Evolutionary conservation across 1,140 invertebrate species (phyloP), one percentile per base, ranked within the genome.

Genomic region (Lycorma delicatula): DNA sequence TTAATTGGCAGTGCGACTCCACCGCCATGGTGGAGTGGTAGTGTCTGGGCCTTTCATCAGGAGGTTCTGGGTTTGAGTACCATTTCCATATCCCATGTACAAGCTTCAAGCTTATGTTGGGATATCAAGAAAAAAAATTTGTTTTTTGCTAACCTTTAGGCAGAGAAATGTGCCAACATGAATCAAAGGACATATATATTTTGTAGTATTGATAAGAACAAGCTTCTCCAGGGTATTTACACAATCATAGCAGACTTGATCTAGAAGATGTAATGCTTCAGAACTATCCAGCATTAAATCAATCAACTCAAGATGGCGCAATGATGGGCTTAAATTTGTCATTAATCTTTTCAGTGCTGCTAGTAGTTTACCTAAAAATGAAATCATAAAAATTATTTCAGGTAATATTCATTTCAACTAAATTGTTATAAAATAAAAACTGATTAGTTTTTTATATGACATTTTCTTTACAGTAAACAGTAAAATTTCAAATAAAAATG

Each of bases 111-210:
- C n/a, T n/a, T n/a, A n/a, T n/a, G n/a, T n/a, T n/a, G n/a, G n/a
- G n/a, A n/a, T n/a, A n/a, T n/a, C n/a, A n/a, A n/a, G n/a, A n/a
- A n/a, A n/a, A n/a, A n/a, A n/a, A n/a, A n/a, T 26, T 28, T 51
- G 12, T 12, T 26, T 12, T 11, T 57, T 1, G 68, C 68, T 72
- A 68, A 84, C 83, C 66, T 80, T 73, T 60, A 87, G 74, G 70
- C 89, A 88, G 18, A 88, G 64, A 68, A 93, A 93, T 20, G 86
- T 78, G 1, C 85, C 86, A 26, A 84, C 77, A 69, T 91, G 87
- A 55, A 91, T 72, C 3, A 92, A 72, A n/a, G 83, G 81, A 62
- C 83, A 87, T 27, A 79, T 76, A n/a, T 75, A 72, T 64, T 80
- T 88, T 0, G 87, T 90, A 3, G 83, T 76, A 71, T 93, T 92